phyloP scores from a whole-genome alignment of 2,888 invertebrate species.

The Ectemnius lituratus region DNA sequence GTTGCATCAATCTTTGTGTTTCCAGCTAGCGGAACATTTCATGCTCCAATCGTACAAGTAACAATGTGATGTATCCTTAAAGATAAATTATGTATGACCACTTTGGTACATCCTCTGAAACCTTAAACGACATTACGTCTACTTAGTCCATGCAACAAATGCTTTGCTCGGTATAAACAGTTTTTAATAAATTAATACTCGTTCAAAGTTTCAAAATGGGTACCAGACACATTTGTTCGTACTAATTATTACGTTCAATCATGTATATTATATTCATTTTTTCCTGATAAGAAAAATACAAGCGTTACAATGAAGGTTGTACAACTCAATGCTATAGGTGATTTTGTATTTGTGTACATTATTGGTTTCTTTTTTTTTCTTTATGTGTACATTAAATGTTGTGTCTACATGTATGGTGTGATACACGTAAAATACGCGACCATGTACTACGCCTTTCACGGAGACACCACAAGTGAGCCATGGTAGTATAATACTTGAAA shows the following conservation, averaged over 20 bases:
- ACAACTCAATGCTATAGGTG: slow-evolving; percentile 74
- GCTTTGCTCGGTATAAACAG: slow-evolving; percentile 46
- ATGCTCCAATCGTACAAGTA: slow-evolving; percentile 63
- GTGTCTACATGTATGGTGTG: slow-evolving; percentile 69
- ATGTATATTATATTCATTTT: slow-evolving; percentile 50
- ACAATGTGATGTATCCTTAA: slow-evolving; percentile 66
- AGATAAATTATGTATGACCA: slow-evolving; percentile 66
- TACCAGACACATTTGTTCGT: slow-evolving; percentile 53
- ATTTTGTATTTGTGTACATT: slow-evolving; percentile 74
- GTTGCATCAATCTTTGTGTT: slow-evolving; percentile 70
- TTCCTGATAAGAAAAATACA: slow-evolving; percentile 70
- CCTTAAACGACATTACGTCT: slow-evolving; percentile 58
- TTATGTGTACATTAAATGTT: slow-evolving; percentile 69
- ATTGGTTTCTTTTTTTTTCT: slow-evolving; percentile 61
- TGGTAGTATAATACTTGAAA: slow-evolving; percentile 75
- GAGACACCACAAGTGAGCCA: slow-evolving; percentile 75
- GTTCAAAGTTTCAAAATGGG: slow-evolving; percentile 63
- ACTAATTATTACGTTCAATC: slow-evolving; percentile 62
- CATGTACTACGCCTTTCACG: slow-evolving; percentile 64
- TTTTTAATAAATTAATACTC: slow-evolving; percentile 63
- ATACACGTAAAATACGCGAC: slow-evolving; percentile 62
- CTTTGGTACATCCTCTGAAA: slow-evolving; percentile 61
- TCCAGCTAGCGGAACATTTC: slow-evolving; percentile 61
- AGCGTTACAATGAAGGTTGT: slow-evolving; percentile 73
- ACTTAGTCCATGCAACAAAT: slow-evolving; percentile 41